Evolutionary conservation across 2,113 vertebrate genomes (phyloP).

Genomic region (Canis aureus): DNA sequence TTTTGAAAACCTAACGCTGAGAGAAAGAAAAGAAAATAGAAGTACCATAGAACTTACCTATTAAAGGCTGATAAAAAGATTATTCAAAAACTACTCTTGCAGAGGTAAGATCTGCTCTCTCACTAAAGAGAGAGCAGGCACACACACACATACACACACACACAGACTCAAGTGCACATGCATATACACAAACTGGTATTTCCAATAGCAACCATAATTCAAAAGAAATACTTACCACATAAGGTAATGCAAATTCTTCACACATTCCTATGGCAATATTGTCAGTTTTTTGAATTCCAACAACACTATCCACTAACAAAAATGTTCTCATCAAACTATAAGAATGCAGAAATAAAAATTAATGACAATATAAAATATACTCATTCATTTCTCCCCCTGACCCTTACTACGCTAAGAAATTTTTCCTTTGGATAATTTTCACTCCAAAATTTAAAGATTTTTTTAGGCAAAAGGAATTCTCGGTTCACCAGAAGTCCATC

Average conservation of each 20-base stretch:
- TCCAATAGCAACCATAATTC: conserved; percentile 4
- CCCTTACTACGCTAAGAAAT: not conserved
- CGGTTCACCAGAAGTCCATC: conserved; percentile 27
- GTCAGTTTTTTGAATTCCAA: conserved; percentile 92
- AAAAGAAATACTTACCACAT: conserved; percentile 90
- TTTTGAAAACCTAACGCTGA: conserved; percentile 50
- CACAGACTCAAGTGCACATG: not conserved
- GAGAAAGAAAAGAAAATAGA: conserved; percentile 48
- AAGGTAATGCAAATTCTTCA: conserved; percentile 95
- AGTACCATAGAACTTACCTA: conserved; percentile 22
- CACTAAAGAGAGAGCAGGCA: not conserved
- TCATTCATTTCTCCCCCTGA: not conserved
- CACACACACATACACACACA: not conserved
- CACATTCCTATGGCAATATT: conserved; percentile 95
- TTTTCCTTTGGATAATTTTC: conserved; percentile 43
- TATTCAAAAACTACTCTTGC: conserved; percentile 9
- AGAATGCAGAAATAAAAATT: conserved; percentile 73
- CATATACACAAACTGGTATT: not conserved
- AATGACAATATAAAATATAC: conserved; percentile 1
- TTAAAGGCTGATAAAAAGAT: conserved; percentile 39
- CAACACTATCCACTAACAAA: conserved; percentile 93
- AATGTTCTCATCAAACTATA: conserved; percentile 95
- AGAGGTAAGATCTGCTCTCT: not conserved
- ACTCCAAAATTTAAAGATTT: conserved; percentile 31
- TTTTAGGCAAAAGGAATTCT: conserved; percentile 45